Percentiles rank a stretch among this genome's conserved stretches.
Evolutionary conservation across 2,113 vertebrate genomes (phyloP).

Genomic region (Boleophthalmus pectinirostris): DNA sequence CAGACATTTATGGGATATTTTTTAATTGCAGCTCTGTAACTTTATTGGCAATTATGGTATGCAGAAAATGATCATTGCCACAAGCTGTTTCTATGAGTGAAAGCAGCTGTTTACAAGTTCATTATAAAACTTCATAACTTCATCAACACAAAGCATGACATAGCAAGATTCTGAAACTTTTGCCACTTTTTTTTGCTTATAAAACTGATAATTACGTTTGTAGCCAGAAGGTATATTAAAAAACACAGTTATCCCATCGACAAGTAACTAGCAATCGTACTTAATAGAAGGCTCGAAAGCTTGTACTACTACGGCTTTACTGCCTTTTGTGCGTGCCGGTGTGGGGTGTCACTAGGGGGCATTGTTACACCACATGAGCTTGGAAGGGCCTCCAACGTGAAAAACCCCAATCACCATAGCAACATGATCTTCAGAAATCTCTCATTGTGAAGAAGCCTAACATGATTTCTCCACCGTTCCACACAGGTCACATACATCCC

Average conservation of each 20-base stretch:
- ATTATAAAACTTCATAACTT: background rate
- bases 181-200: background rate
- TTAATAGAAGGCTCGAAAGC: background rate
- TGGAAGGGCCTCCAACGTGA: constrained; percentile 23
- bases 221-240: background rate
- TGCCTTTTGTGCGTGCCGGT: constrained; percentile 26
- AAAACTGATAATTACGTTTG: background rate
- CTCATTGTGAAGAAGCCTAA: constrained; percentile 6
- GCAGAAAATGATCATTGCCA: constrained; percentile 3
- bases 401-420: constrained; percentile 59
- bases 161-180: background rate
- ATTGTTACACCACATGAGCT: constrained; percentile 66
- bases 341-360: constrained; percentile 71
- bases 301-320: background rate
- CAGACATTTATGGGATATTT: background rate
- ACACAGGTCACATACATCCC: constrained; percentile 30
- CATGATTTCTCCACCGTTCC: constrained; percentile 3
- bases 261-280: background rate
- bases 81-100: background rate
- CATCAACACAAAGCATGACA: background rate
- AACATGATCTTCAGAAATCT: constrained; percentile 34
- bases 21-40: background rate
- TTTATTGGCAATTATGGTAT: constrained; percentile 2
- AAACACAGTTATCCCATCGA: background rate
- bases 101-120: constrained; percentile 3